Evolutionary conservation across 2,797 vertebrate species (phyloP), one percentile per base, ranked within the genome.

Genomic region (Neomorphus geoffroyi): DNA sequence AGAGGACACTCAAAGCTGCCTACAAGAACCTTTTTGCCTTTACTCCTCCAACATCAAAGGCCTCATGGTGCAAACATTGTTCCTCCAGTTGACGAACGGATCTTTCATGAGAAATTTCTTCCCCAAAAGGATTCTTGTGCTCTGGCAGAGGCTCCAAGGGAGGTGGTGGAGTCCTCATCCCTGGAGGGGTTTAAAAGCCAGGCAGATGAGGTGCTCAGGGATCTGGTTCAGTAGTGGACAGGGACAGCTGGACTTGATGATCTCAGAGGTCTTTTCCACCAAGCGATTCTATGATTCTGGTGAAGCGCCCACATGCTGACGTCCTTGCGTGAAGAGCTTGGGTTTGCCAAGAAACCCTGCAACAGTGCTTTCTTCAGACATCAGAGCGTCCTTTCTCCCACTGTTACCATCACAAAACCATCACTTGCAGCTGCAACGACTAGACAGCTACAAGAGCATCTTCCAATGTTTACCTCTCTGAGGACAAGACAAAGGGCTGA

Each of bases 361-460:
- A 28, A 5, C 3, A 3, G 62, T 3, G 6, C 62, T 32, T 45
- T 24, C 33, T 18, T 23, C 27, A 23, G 1, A 26, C 2, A 69
- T 5, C 14, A 7, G 10, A 0, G 46, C 37, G 7, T 53, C 51
- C 74, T 19, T 1, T 0, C 23, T 73, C 50, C 60, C 3, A 0
- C 2, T 0, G 11, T 14, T 10, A 16, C 28, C 43, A 39, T 39
- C 67, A 27, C n/a, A 22, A 26, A 70, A 51, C 30, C 27, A 11
- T 5, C 69, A 21, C 64, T 2, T 2, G n/a, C 57, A 80, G 50
- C 50, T 64, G 26, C 45, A 51, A 24, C 8, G 1, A 51, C 27
- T 3, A n/a, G 8, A 21, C 5, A 18, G 50, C 64, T 61, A 15
- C 41, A 37, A 73, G 46, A 60, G 50, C 60, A 8, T 19, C 30